phyloP scores from a whole-genome alignment of 2,888 invertebrate species.

The Acanthosepion lycidas region DNA sequence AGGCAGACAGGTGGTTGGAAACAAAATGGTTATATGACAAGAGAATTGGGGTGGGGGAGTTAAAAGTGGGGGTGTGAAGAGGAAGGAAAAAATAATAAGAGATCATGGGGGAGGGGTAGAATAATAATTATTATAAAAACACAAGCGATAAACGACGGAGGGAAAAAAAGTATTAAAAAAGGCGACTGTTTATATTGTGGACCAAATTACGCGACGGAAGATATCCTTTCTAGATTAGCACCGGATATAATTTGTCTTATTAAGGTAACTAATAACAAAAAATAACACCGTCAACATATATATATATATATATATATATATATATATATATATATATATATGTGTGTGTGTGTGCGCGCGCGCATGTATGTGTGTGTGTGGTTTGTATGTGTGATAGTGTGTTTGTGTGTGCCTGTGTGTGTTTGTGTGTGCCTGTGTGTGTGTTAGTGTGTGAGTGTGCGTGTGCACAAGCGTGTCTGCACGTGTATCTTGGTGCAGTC shows the following conservation, averaged over 20 bases:
- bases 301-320: neutral
- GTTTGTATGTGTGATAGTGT: no score
- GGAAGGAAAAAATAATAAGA: neutral
- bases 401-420: no score
- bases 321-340: neutral
- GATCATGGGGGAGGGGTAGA: neutral
- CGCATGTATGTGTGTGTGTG: no score
- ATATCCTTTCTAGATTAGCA: neutral
- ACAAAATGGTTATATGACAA: neutral
- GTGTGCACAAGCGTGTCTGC: no score
- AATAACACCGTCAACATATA: neutral
- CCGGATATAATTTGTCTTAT: constrained; percentile 22
- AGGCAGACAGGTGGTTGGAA: neutral
- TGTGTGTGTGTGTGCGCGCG: no score
- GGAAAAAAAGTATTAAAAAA: neutral
- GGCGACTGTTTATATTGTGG: neutral
- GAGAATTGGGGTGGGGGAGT: neutral
- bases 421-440: no score
- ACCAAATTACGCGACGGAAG: constrained; percentile 17
- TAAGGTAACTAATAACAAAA: constrained; percentile 23
- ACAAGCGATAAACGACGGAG: neutral
- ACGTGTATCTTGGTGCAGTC: no score
- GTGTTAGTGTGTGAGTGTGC: no score
- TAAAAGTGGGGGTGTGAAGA: neutral
- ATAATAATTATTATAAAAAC: constrained; percentile 22